Evolutionary conservation across 2,797 vertebrate species (phyloP), one percentile per base, ranked within the genome.

Genomic region (Sebastes hubbsi): DNA sequence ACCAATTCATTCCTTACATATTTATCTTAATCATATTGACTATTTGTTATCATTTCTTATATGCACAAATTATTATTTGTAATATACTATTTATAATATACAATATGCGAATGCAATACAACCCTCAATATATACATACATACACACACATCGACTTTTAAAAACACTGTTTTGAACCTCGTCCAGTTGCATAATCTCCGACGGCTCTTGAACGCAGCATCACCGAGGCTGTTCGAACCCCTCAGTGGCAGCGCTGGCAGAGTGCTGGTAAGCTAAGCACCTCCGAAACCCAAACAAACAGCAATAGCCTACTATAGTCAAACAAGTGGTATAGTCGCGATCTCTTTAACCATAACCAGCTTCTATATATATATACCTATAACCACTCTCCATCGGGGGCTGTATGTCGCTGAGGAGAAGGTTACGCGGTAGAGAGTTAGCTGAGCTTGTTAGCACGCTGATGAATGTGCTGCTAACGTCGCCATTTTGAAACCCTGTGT

Each of bases 401-500:
- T 22, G 13, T 38, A 2, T 27, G 58, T 36, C 24, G 49, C 30
- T 78, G 27, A 3, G 42, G 54, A 80, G 66, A 81, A 90, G 84
- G 79, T 89, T 42, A 52, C 20, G 60, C 73, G 75, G 30, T 68
- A 80, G 88, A 91, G 91, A 91, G 91, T 92, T 94, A 95, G 93
- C 93, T 80, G 36, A 38, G 36, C 36, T 13, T 1, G 61, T 85
- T 94, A 94, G 93, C 92, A 75, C 69, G 89, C 88, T 91, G 91
- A 90, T 94, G 88, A 92, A 93, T 94, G 93, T 95, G 94, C 89
- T 89, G 93, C 89, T 94, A 88, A 90, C 93, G 95, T 92, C 90
- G 94, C 95, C 95, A 95, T 95, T 95, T 95, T 95, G 94, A 94
- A 94, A 91, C 90, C 91, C 91, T 75, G 92, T 95, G 92, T 94